Percentiles rank a stretch among this genome's conserved stretches.
These are phyloP conservation scores for Leptatherina wallacei DNA, from an alignment of 2,797 vertebrate species.

Conservation along the genomic window DNA sequence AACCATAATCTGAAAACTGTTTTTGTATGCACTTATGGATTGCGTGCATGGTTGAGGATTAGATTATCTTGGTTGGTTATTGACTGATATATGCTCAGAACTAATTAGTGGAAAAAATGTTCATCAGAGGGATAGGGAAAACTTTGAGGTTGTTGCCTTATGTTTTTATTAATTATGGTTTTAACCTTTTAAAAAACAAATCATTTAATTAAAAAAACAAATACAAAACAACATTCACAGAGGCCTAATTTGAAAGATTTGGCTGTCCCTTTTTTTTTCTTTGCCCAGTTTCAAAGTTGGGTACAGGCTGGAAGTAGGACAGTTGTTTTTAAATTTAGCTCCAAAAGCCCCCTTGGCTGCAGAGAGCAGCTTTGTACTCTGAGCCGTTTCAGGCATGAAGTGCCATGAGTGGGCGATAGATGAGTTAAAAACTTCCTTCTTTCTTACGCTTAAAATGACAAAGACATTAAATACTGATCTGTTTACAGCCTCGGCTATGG, in stretches of 20 bases:
- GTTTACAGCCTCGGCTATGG: conserved; percentile 33
- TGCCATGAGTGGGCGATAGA: conserved; percentile 52
- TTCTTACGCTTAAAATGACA: conserved; percentile 17
- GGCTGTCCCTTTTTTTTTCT: conserved; percentile 43
- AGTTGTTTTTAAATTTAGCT: conserved; percentile 84
- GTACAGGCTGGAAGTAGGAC: conserved; percentile 79
- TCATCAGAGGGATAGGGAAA: conserved; percentile 4
- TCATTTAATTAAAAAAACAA: not conserved
- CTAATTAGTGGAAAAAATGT: not conserved
- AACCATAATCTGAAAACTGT: conserved; percentile 4
- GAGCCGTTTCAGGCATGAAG: conserved; percentile 67
- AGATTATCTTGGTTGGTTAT: not conserved
- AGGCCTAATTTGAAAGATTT: conserved; percentile 21
- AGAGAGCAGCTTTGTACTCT: conserved; percentile 77
- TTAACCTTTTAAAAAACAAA: not conserved
- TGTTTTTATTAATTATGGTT: conserved; percentile 13
- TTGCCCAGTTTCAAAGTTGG: conserved; percentile 74
- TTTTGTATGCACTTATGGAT: not conserved
- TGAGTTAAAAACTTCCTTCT: conserved; percentile 61
- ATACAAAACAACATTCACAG: not conserved
- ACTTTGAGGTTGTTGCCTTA: conserved; percentile 14
- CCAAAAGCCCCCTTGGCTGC: conserved; percentile 72
- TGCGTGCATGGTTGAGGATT: not conserved
- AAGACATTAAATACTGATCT: conserved; percentile 46
- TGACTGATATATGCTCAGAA: not conserved